Percentiles rank a stretch among this genome's conserved stretches.
Evolutionary conservation across 2,888 invertebrate genomes (phyloP).

Genomic region (Encarsia formosa): DNA sequence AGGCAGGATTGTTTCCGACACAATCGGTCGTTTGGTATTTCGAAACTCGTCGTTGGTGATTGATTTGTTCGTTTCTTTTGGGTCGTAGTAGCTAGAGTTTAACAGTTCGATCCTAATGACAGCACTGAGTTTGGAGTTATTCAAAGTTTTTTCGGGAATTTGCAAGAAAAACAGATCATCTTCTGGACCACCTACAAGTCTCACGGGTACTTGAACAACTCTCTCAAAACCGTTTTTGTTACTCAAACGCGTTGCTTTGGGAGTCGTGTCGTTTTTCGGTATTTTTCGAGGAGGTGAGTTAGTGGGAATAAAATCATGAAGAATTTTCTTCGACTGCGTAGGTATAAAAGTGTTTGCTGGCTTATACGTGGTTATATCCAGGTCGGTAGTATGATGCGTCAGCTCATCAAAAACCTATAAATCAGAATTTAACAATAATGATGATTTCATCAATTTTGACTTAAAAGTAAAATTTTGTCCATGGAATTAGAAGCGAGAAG

Average conservation of each 20-base stretch:
- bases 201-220: conserved; percentile 30
- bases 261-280: neutral
- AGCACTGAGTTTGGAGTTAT: conserved; percentile 22
- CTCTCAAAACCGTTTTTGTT: conserved; percentile 12
- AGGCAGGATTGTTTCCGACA: too few relatives aligned
- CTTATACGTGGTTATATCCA: conserved; percentile 13
- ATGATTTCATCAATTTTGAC: neutral
- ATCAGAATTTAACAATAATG: conserved; percentile 36
- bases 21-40: too few relatives aligned
- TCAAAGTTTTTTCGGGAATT: conserved; percentile 30
- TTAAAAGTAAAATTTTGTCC: too few relatives aligned
- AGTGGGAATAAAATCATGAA: neutral
- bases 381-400: conserved; percentile 12
- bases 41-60: too few relatives aligned
- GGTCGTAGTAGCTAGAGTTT: too few relatives aligned
- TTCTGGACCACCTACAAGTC: conserved; percentile 28
- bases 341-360: conserved; percentile 10
- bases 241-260: conserved; percentile 14
- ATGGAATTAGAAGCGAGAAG: conserved; percentile 13
- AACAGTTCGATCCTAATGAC: conserved; percentile 29
- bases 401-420: conserved; percentile 44
- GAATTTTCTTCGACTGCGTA: too few relatives aligned
- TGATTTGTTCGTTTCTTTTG: too few relatives aligned
- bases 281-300: neutral
- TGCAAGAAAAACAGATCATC: conserved; percentile 30